Evolutionary conservation across 1,140 invertebrate genomes (phyloP), one percentile per base, ranked within the genome.

Genomic region (Ceratina australensis): DNA sequence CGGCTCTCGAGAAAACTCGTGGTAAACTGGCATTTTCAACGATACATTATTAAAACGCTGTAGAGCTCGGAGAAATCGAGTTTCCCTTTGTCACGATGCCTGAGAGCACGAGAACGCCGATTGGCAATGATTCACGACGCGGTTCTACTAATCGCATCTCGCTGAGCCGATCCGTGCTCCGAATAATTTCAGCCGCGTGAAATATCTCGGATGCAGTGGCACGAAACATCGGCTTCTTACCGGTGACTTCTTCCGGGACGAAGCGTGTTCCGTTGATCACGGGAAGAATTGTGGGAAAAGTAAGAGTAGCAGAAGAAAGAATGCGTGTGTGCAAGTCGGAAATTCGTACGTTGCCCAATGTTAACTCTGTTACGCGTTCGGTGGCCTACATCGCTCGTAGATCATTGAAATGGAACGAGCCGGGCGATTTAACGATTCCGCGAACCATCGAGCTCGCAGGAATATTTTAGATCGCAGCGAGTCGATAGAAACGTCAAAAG

Each of bases 271-370:
- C 12, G 16, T 18, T 10, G 49, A 22, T 22, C 26, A 24, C 5
- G 18, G n/a, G 47, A 22, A 49, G 63, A 47, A 75, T 59, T 49
- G 72, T 67, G 73, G 42, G 73, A 75, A 72, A 68, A 60, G 73
- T 75, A 75, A 75, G 67, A 67, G 63, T 67, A 49, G 24, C 33
- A 49, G n/a, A n/a, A n/a, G n/a, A n/a, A n/a, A n/a, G 18, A 59
- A 57, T 22, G 59, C 54, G 54, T 42, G 52, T 10, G 3, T 18
- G 54, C 2, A 24, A 75, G 52, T 59, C n/a, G 54, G 64, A 75
- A 68, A 75, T 75, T 75, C 64, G 73, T 67, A 47, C 52, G 67
- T 71, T 61, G 42, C 24, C 2, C 10, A 42, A 42, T 20, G 72
- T 65, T 20, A 49, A n/a, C n/a, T n/a, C n/a, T n/a, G n/a, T n/a